Base-by-base conservation (phyloP, 2,888 invertebrate genomes). In the Magallana nippona region DNA sequence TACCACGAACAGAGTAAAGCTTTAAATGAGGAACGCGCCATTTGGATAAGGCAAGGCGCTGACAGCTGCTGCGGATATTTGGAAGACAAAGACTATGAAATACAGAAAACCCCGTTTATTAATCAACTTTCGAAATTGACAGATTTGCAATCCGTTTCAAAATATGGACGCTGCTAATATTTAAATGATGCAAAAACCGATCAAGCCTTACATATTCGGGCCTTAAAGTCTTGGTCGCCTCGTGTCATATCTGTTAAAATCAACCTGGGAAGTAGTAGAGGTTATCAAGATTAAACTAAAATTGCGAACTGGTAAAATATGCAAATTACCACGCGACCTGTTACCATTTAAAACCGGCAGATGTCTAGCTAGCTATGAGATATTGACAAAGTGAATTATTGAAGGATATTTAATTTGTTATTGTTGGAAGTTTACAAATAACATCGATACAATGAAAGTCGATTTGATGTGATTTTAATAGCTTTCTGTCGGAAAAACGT, bases 271-370 rank as follows among this genome's bases (percentile, higher is more conserved):
- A 19, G 60, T 60, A 27, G 27, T 13, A 15, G 1, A 22, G 27
- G 27, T 27, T 15, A 32, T 71, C 10, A 71, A 27, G 15, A 71
- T 27, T 27, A 5, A 71, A 71, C 32, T 71, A 27, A 71, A 71
- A 15, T 17, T 17, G 60, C 13, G 60, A n/a, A 60, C 2, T 60
- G 60, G n/a, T 60, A n/a, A 15, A 17, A 17, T 60, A 22, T 71
- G 71, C 10, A 71, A 71, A 32, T 71, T 71, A 71, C 11, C 71
- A 13, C 71, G 13, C 71, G 71, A 71, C 71, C 71, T 71, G 71
- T 71, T 71, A 71, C 71, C 27, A 15, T n/a, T 15, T 15, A 3
- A 17, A 71, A 71, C 5, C 71, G 13, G 5, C 71, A 71, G 71
- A 32, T 71, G 27, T 63, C 27, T 8, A 2, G 5, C 19, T 22